Evolutionary conservation across 1,140 invertebrate genomes (phyloP).

Genomic region (Polyergus mexicanus): DNA sequence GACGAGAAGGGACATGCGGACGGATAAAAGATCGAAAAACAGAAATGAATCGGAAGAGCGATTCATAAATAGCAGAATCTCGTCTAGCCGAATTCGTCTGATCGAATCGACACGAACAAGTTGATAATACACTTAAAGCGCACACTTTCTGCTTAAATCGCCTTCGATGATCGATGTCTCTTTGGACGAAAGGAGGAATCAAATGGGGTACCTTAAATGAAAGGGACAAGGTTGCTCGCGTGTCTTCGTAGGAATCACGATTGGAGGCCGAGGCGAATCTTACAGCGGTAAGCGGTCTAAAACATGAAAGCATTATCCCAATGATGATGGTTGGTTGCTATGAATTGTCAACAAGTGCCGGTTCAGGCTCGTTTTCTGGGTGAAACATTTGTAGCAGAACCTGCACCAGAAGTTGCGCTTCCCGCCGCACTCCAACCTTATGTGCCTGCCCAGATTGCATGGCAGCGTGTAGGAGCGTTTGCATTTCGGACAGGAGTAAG

Average conservation of each 20-base stretch:
- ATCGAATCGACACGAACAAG: slow-evolving; percentile 3
- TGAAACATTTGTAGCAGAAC: slow-evolving; percentile 81
- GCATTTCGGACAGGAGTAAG: slow-evolving; percentile 77
- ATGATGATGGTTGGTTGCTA: slow-evolving; percentile 66
- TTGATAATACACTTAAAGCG: slow-evolving; percentile 1
- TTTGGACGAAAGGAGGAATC: neutral
- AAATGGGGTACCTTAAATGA: neutral
- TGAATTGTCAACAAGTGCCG: slow-evolving; percentile 78
- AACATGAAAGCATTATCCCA: slow-evolving; percentile 44
- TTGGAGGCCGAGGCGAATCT: neutral
- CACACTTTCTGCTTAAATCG: neutral
- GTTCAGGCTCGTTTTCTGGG: slow-evolving; percentile 82
- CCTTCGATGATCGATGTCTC: neutral
- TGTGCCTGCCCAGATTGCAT: slow-evolving; percentile 81
- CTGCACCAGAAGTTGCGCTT: slow-evolving; percentile 80
- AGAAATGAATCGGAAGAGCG: neutral
- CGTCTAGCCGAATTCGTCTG: neutral
- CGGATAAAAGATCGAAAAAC: too few species aligned
- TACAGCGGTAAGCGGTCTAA: slow-evolving; percentile 28
- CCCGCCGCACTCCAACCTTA: slow-evolving; percentile 83
- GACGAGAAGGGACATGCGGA: neutral
- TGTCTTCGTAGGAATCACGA: neutral
- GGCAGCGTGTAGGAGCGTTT: slow-evolving; percentile 78
- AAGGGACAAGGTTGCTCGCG: neutral
- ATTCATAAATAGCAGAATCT: slow-evolving; percentile 1